These are phyloP conservation scores for Clitarchus hookeri DNA, from an alignment of 2,888 invertebrate genomes.

Conservation along the genomic window DNA sequence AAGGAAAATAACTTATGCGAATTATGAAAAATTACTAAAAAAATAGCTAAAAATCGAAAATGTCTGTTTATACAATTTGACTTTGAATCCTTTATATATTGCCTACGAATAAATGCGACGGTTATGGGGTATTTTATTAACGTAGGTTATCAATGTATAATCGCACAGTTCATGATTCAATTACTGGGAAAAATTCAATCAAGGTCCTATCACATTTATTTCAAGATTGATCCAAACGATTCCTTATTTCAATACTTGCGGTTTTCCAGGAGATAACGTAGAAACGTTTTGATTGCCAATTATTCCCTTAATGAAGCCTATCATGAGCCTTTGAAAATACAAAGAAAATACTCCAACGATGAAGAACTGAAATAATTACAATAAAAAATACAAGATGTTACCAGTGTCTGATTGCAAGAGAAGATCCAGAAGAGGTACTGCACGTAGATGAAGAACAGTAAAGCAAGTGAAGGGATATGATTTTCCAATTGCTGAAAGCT, in stretches of 20 bases:
- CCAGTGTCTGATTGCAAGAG: not conserved
- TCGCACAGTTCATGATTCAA: not conserved
- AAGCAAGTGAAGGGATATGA: too few species aligned
- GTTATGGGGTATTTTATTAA: not conserved
- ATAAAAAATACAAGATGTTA: not conserved
- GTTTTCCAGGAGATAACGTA: not conserved
- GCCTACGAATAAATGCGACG: not conserved
- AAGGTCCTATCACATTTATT: not conserved
- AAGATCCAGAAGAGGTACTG: not conserved
- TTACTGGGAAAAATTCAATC: not conserved
- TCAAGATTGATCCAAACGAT: not conserved
- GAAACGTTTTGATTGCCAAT: not conserved
- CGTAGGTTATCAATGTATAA: not conserved
- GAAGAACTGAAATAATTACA: not conserved
- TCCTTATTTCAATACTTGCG: not conserved
- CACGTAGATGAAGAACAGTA: too few species aligned
- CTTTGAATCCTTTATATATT: constrained; percentile 6
- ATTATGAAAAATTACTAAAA: too few species aligned
- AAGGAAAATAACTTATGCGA: not conserved
- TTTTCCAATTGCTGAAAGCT: too few species aligned
- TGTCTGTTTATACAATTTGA: constrained; percentile 23
- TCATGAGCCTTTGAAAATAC: constrained; percentile 15
- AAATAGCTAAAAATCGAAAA: too few species aligned
- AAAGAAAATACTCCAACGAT: not conserved
- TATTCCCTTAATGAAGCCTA: constrained; percentile 12